Evolutionary conservation across 2,113 vertebrate genomes (phyloP).

Genomic region (Dipodomys ordii): DNA sequence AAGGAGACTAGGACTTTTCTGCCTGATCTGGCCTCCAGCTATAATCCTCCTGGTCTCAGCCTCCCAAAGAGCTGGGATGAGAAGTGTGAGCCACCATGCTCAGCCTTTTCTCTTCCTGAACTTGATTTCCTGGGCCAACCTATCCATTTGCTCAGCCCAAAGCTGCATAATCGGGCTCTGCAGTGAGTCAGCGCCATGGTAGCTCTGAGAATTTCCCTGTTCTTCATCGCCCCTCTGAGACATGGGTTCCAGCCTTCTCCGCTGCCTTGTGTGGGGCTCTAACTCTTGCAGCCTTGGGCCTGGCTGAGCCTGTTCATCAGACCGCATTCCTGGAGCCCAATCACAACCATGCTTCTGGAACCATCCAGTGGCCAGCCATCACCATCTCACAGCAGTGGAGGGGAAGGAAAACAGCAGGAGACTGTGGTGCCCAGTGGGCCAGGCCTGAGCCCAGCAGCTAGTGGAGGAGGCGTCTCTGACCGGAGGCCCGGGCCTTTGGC

Average conservation of each 20-base stretch:
- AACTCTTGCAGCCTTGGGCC: fast-evolving
- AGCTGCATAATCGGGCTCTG: background rate
- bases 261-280: fast-evolving
- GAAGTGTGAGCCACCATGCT: background rate
- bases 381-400: background rate
- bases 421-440: too few species aligned
- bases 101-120: background rate
- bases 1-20: too few species aligned
- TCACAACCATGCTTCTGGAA: background rate
- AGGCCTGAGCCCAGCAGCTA: too few species aligned
- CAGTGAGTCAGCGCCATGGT: fast-evolving
- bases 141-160: background rate
- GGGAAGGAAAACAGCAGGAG: background rate
- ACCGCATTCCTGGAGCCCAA: conserved; percentile 2
- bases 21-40: too few species aligned
- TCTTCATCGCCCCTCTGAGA: fast-evolving
- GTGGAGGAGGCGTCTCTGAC: too few species aligned
- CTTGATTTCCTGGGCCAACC: too few species aligned
- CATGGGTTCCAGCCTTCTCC: fast-evolving
- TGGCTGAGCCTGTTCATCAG: background rate
- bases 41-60: background rate
- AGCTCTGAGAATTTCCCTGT: background rate
- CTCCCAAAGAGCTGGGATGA: background rate
- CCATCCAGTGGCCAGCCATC: background rate
- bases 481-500: too few species aligned